These are phyloP conservation scores for Hermodice carunculata DNA, from an alignment of 2,888 invertebrate species.

Conservation along the genomic window DNA sequence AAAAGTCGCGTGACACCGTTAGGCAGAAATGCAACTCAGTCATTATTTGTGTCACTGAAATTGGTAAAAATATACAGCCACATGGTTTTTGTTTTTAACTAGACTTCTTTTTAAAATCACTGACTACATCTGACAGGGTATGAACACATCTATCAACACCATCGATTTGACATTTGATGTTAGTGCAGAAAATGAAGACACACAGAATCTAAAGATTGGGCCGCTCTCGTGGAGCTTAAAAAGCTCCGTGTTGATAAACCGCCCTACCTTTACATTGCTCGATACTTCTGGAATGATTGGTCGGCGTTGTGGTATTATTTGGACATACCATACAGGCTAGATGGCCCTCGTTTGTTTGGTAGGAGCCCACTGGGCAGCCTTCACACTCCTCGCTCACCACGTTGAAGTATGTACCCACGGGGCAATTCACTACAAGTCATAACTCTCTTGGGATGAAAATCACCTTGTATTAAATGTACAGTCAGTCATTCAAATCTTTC, in stretches of 20 bases:
- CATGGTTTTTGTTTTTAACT: too few species aligned
- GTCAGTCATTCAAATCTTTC: too few species aligned
- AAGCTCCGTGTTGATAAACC: background rate
- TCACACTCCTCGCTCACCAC: constrained; percentile 73
- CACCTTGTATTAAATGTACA: too few species aligned
- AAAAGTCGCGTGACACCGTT: too few species aligned
- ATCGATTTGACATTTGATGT: background rate
- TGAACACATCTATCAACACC: background rate
- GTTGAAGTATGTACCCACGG: constrained; percentile 77
- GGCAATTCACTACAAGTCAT: constrained; percentile 75
- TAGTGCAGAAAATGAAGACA: background rate
- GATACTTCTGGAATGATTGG: constrained; percentile 67
- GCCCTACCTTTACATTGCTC: constrained; percentile 69
- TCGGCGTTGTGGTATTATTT: constrained; percentile 74
- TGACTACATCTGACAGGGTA: background rate
- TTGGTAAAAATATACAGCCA: too few species aligned
- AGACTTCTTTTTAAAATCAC: too few species aligned
- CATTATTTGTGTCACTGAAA: too few species aligned
- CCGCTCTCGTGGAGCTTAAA: background rate
- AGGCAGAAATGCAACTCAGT: too few species aligned
- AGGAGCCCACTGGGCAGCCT: constrained; percentile 76
- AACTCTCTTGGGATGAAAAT: too few species aligned
- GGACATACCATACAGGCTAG: constrained; percentile 75
- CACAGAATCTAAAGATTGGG: background rate
- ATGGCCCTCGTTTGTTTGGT: constrained; percentile 74